Evolutionary conservation across 64 coral and sea anemone species (phyloP).

Genomic region (Montipora sp.): DNA sequence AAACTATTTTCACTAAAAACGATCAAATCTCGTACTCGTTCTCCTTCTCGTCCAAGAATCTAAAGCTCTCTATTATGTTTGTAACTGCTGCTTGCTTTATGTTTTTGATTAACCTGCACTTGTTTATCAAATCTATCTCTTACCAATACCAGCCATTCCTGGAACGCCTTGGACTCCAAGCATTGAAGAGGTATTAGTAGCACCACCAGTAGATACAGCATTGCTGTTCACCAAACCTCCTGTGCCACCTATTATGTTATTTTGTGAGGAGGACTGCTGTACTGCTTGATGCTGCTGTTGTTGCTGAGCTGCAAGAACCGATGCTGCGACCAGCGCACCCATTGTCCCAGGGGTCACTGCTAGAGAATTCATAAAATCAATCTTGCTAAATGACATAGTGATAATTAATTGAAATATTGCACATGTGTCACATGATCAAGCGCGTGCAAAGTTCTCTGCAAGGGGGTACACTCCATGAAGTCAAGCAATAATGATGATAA

Average conservation of each 20-base stretch:
- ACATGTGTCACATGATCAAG: no score
- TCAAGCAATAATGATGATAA: no score
- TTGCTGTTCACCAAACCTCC: conserved; percentile 78
- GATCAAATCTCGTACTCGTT: no score
- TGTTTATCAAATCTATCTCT: neutral
- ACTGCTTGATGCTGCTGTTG: conserved; percentile 80
- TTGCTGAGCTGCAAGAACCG: conserved; percentile 89
- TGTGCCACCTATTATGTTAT: conserved; percentile 64
- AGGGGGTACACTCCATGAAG: no score
- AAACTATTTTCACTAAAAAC: no score
- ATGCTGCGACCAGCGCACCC: conserved; percentile 89
- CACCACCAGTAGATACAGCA: conserved; percentile 53
- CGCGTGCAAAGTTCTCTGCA: no score
- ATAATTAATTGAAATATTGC: no score
- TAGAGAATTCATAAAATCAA: neutral
- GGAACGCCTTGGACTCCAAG: conserved; percentile 86
- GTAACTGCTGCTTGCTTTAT: no score
- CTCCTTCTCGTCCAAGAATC: no score
- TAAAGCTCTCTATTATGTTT: no score
- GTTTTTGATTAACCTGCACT: neutral
- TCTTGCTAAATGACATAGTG: neutral
- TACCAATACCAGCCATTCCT: conserved; percentile 50
- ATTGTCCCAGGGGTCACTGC: conserved; percentile 74
- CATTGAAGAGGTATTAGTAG: conserved; percentile 63
- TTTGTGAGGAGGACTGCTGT: conserved; percentile 68